Evolutionary conservation across 2,113 vertebrate species (phyloP).

Genomic region (Corythornis cristatus): DNA sequence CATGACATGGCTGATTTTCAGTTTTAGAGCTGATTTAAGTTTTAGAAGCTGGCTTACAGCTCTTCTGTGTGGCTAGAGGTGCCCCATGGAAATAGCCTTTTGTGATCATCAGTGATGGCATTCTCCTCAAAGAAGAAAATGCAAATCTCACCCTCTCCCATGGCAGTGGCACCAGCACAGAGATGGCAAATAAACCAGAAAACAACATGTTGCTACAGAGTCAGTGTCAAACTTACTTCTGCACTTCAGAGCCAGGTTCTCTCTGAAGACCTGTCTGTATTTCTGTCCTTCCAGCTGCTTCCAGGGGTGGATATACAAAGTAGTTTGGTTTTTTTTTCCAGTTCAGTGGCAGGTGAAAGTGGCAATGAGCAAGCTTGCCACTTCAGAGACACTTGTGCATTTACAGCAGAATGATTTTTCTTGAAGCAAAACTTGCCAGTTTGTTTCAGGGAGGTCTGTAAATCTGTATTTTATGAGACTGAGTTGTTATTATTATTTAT

Average conservation of each 20-base stretch:
- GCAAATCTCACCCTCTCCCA: conserved; percentile 56
- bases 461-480: background rate
- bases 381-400: background rate
- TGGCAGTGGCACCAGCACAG: background rate
- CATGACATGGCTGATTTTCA: background rate
- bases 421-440: background rate
- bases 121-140: background rate
- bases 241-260: background rate
- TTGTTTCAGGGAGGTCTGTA: background rate
- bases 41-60: background rate
- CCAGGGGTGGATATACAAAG: background rate
- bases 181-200: background rate
- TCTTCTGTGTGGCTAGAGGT: background rate
- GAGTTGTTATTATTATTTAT: background rate
- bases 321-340: background rate
- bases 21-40: background rate
- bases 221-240: background rate
- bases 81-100: background rate
- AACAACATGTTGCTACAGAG: background rate
- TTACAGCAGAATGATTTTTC: background rate
- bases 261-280: background rate
- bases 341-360: background rate
- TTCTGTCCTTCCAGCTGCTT: background rate
- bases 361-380: background rate
- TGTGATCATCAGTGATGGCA: background rate